These are phyloP conservation scores for Emmelina monodactyla DNA, from an alignment of 2,888 invertebrate species.

Conservation along the genomic window DNA sequence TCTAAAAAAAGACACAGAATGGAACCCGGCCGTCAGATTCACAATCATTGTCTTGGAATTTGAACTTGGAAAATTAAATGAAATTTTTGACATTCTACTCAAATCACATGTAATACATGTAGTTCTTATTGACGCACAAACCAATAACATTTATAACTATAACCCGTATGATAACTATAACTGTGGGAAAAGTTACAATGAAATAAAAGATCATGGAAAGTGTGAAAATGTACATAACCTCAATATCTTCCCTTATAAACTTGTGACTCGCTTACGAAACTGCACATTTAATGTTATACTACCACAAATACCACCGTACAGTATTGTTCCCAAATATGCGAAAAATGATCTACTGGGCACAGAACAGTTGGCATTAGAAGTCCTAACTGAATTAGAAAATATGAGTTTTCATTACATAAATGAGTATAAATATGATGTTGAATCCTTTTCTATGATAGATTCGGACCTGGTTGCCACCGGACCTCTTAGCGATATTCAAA, in stretches of 20 bases:
- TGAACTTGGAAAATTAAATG: not conserved
- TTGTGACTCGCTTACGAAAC: not conserved
- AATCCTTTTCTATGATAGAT: constrained; percentile 21
- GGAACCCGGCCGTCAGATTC: not conserved
- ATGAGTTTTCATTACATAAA: constrained; percentile 27
- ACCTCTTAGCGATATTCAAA: constrained; percentile 18
- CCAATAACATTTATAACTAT: not conserved
- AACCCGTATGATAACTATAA: not conserved
- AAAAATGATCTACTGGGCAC: not conserved
- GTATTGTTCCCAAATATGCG: not conserved
- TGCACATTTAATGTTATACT: not conserved
- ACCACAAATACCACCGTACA: not conserved
- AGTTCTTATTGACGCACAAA: not conserved
- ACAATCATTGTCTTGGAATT: not conserved
- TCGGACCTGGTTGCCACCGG: constrained; percentile 24
- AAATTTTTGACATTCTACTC: not conserved
- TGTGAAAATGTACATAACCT: not conserved
- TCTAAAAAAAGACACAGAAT: not conserved
- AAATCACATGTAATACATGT: not conserved
- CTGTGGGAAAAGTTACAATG: not conserved
- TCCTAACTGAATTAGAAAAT: constrained; percentile 5
- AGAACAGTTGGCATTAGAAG: not conserved
- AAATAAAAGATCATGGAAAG: not conserved
- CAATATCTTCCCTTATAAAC: not conserved
- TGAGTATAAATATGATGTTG: constrained; percentile 19